phyloP scores from a whole-genome alignment of 2,797 vertebrate genomes.

The Gobio occitaniae region DNA sequence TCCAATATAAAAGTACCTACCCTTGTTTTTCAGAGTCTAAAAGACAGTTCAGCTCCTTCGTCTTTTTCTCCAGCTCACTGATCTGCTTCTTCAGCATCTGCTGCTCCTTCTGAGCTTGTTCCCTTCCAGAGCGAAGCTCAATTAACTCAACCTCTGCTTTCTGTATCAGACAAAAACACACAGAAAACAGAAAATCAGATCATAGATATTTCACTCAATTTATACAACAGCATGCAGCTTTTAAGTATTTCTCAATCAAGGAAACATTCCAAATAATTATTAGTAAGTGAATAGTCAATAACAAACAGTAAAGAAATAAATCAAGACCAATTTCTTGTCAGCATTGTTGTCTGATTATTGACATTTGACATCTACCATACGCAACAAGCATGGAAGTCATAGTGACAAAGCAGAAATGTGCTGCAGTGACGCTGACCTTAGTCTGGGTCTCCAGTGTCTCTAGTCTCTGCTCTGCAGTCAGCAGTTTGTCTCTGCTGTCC shows the following conservation, averaged over 20 bases:
- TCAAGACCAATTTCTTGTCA: neutral
- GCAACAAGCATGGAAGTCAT: neutral
- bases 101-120: slow-evolving; percentile 84
- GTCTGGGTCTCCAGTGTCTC: slow-evolving; percentile 86
- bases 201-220: neutral
- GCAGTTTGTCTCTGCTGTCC: slow-evolving; percentile 88
- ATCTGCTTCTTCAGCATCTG: slow-evolving; percentile 83
- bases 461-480: slow-evolving; percentile 87
- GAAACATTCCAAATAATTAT: neutral
- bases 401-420: neutral
- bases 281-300: neutral
- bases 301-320: neutral
- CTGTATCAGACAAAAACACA: slow-evolving; percentile 70
- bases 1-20: slow-evolving; percentile 74
- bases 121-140: slow-evolving; percentile 81
- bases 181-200: neutral
- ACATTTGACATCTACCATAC: neutral
- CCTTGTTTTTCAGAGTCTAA: slow-evolving; percentile 85
- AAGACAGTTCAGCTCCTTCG: slow-evolving; percentile 82
- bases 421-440: slow-evolving; percentile 80
- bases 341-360: neutral
- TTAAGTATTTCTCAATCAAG: neutral
- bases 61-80: slow-evolving; percentile 79
- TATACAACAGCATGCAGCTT: neutral
- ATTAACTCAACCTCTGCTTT: slow-evolving; percentile 87